Base-by-base conservation (phyloP, 2,888 invertebrate species). In the Lobophora halterata region DNA sequence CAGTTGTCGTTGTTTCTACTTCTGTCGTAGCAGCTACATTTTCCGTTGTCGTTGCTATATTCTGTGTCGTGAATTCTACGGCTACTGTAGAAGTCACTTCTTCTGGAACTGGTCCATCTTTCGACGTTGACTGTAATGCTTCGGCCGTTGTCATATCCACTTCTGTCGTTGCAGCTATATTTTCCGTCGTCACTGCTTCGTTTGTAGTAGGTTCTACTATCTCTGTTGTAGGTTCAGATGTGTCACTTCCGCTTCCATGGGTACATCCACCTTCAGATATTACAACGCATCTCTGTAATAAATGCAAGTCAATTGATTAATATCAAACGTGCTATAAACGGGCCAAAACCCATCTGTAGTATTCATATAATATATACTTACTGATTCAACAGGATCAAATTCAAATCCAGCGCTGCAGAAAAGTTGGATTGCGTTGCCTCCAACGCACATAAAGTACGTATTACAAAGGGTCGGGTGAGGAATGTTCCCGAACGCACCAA, bases 391-490 rank as follows among this genome's bases (percentile, higher is more conserved):
- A 1, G 52, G 37, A 17, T 65, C 52, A 19, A 63, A 72, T 13
- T 72, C 70, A 1, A 50, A 56, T 0, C 64, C 67, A 1, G 3
- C 28, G 2, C 55, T 33, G 19, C 71, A 71, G n/a, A 48, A 49
- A 2, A 65, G 31, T n/a, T 55, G 48, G 1, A 65, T 37, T 0
- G 65, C 52, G 0, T 35, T 26, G 0, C 66, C 64, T 2, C 47
- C 55, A 0, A 58, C 38, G 12, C 77, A 77, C 43, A 71, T 45
- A 21, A 54, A 72, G 47, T 55, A 72, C 0, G 55, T 49, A 17
- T 63, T 37, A 20, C 74, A 75, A 0, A 26, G 12, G 0, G 52
- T 46, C 0, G 73, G 72, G 27, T 72, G 50, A 0, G 71, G 49
- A 0, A 67, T 27, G 10, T 65, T 63, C 2, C 63, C 68, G n/a